Evolutionary conservation across 1,140 invertebrate species (phyloP), one percentile per base, ranked within the genome.

Genomic region (Brachionus sp.): DNA sequence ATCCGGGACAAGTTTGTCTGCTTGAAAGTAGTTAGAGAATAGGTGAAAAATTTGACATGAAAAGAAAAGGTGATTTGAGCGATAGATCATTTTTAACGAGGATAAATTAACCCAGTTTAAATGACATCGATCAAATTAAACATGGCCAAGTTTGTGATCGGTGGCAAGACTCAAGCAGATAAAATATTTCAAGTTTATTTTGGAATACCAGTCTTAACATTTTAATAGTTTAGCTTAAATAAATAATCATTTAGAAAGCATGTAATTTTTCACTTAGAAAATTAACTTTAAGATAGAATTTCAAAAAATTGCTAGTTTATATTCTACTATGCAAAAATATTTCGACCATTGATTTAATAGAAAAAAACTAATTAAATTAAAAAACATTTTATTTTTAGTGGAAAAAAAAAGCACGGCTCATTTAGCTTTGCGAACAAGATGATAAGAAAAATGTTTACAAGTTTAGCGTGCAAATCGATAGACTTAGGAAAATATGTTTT

Each of bases 201-300:
- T 57, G 50, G 50, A 57, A 57, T 57, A 57, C 50, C 50, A 57
- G 50, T 57, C 50, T 57, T 57, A 57, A 57, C 50, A 57, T 57
- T 57, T 57, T 66, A 66, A 66, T 33, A 33, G 13, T 66, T 66
- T 37, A 66, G 64, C 64, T 66, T 33, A 39, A 39, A 70, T 13
- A 70, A 70, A 37, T 39, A 70, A 37, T 37, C 29, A 37, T 70
- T 70, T 70, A 39, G 35, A 70, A 70, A 70, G 66, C 66, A 70
- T 70, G 66, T 70, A 70, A 70, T 70, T 70, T 70, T 70, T 66
- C 64, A 66, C 16, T 66, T 66, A 33, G 64, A 66, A 66, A 66
- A 66, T 66, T 66, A 66, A 66, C 64, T 66, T 70, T 10, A 70
- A 70, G 66, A 70, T 70, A 37, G 66, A 70, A 70, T 70, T 70